phyloP scores from a whole-genome alignment of 2,888 invertebrate genomes.

The Aphidius colemani region DNA sequence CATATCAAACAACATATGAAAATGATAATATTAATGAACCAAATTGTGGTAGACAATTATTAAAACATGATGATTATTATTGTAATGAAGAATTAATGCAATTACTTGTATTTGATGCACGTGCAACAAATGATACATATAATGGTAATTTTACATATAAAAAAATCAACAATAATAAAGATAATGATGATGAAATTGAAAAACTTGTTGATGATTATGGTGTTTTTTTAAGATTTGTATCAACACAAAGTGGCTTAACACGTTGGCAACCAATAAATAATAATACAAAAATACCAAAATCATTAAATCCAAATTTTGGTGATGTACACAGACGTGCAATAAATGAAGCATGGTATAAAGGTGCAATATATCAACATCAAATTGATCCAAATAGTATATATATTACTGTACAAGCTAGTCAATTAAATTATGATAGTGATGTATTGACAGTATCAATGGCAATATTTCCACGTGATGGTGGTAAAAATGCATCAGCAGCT shows the following conservation, averaged over 20 bases:
- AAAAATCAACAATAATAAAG: too few species aligned
- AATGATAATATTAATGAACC: slow-evolving; percentile 35
- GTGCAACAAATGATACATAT: slow-evolving; percentile 67
- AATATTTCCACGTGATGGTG: slow-evolving; percentile 78
- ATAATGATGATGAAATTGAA: slow-evolving; percentile 57
- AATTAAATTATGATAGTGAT: slow-evolving; percentile 61
- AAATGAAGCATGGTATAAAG: slow-evolving; percentile 90
- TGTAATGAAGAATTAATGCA: slow-evolving; percentile 85
- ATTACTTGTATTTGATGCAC: slow-evolving; percentile 85
- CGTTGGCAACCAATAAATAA: slow-evolving; percentile 71
- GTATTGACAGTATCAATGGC: slow-evolving; percentile 83
- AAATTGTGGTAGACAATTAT: slow-evolving; percentile 69
- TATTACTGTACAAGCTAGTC: slow-evolving; percentile 50
- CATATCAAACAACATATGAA: slow-evolving; percentile 40
- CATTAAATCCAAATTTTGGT: slow-evolving; percentile 68
- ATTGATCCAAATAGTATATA: slow-evolving; percentile 68
- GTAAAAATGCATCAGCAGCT: slow-evolving; percentile 80
- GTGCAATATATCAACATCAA: slow-evolving; percentile 84
- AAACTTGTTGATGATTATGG: slow-evolving; percentile 70
- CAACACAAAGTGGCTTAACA: slow-evolving; percentile 87
- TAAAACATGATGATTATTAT: slow-evolving; percentile 75
- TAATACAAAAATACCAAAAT: slow-evolving; percentile 29
- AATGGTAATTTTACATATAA: slow-evolving; percentile 39
- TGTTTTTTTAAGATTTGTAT: slow-evolving; percentile 79
- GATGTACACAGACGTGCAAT: slow-evolving; percentile 77